Evolutionary conservation across 2,888 invertebrate species (phyloP), one percentile per base, ranked within the genome.

Genomic region (Chelonus formosanus): DNA sequence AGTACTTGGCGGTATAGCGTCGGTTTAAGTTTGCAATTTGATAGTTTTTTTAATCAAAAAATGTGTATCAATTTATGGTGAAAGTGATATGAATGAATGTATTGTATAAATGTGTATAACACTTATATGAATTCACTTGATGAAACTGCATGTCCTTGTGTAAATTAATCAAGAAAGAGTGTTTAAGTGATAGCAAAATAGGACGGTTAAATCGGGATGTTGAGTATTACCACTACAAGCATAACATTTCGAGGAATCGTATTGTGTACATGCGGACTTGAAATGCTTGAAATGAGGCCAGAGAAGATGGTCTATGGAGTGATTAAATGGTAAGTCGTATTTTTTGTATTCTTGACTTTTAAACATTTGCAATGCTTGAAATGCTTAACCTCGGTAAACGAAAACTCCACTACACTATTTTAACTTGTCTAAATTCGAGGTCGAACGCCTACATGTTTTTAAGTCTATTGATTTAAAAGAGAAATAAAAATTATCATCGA

Each of bases 101-200:
- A n/a, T 44, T 44, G 7, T 7, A 48, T 6, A 5, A 20, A 20
- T 20, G 10, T 48, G 5, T 3, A 48, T 4, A n/a, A 47, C 62
- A 62, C 54, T 62, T 62, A 6, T 62, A 45, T n/a, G 62, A 54
- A 54, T 62, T 62, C 62, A 10, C 34, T 4, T 53, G 45, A 62
- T 62, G 44, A 52, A 10, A 20, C 2, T 20, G 31, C 5, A 45
- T n/a, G 45, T n/a, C 45, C 45, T n/a, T n/a, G 45, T 7, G 45
- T 45, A 45, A 45, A 48, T 48, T 48, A 48, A n/a, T 20, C 10
- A 10, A 10, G 48, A 10, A 48, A 48, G 31, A 10, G n/a, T 10
- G 31, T 20, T 48, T 10, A 48, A 48, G 10, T 48, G 3, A 48
- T 20, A 5, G 10, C 4, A 20, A 48, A 10, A 10, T 20, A 3